Evolutionary conservation across 1,140 invertebrate species (phyloP), one percentile per base, ranked within the genome.

Genomic region (Bombus breviceps): DNA sequence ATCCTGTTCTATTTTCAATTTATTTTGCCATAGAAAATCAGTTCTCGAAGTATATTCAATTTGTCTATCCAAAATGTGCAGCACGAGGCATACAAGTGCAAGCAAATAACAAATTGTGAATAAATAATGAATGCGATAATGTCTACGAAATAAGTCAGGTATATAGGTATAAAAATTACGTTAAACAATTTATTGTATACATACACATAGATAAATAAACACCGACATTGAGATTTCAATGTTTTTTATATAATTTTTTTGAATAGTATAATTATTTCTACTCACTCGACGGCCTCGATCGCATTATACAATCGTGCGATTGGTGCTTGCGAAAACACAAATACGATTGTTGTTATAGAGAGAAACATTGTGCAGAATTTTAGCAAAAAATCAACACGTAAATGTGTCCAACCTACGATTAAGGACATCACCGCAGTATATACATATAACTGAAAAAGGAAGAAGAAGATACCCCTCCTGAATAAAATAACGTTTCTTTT

Each of bases 1-100:
- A 90, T 99, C 98, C 93, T 99, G 98, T 93, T 99, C 98, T 1
- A 98, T 97, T 93, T 97, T 97, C 0, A 98, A 94, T 94, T 98
- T 98, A n/a, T 97, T 97, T 94, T 98, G 98, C 98, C 98, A 99
- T 1, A 99, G 94, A 94, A 98, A 99, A 93, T 99, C 98, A 0
- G 98, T 98, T 72, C 98, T 95, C 0, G 98, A 97, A 1, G 98
- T 98, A 89, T 97, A 98, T 93, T 99, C 98, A 12, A 98, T 97
- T 95, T 98, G 98, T 37, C 98, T 95, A 92, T 98, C 98, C 71
- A 98, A 95, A 9, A 98, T 96, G 88, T 98, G 97, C 4, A 98
- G 96, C 4, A 98, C 93, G 0, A 96, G 93, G 2, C 97, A 95
- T 8, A 97, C 96, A 32, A 97, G 95, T 32, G 96, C 93, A 47